A percentile compares a stretch with the other conserved stretches of the same genome.
Conservation (phyloP, 2,888 invertebrate genomes). For the Fabriciana adippe region DNA sequence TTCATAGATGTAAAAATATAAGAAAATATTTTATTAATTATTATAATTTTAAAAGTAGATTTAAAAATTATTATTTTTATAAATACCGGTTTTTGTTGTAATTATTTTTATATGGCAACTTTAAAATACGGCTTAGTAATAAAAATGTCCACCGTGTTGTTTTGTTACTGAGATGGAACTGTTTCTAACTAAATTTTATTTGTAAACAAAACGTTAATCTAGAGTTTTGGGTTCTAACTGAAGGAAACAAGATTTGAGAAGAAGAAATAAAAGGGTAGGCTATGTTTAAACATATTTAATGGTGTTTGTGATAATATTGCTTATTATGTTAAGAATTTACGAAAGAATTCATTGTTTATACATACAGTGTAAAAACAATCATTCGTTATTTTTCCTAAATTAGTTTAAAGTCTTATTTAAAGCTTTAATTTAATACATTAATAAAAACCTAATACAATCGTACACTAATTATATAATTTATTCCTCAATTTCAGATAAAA, state of each 20-base stretch:
- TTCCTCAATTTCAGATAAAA: not conserved
- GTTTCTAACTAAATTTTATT: conserved; percentile 49
- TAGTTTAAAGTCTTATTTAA: too few relatives aligned
- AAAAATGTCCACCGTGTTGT: conserved; percentile 42
- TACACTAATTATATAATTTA: not conserved
- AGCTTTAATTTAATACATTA: too few relatives aligned
- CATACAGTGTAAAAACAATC: too few relatives aligned
- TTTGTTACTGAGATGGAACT: conserved; percentile 52
- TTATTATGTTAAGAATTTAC: too few relatives aligned
- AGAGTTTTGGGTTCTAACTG: conserved; percentile 1
- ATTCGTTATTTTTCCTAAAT: too few relatives aligned
- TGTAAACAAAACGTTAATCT: conserved; percentile 41
- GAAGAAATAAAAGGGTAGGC: not conserved
- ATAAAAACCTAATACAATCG: not conserved
- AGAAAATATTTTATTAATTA: too few relatives aligned
- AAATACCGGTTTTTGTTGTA: not conserved
- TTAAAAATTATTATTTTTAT: not conserved
- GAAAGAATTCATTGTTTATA: too few relatives aligned
- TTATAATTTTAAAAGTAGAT: not conserved
- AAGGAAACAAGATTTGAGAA: not conserved
- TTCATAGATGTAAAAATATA: not conserved
- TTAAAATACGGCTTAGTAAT: not conserved
- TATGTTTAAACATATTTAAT: too few relatives aligned
- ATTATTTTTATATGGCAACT: conserved; percentile 15
- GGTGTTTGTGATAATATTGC: too few relatives aligned